These are phyloP conservation scores for Mesoligia furuncula DNA, from an alignment of 2,888 invertebrate species.

Conservation along the genomic window DNA sequence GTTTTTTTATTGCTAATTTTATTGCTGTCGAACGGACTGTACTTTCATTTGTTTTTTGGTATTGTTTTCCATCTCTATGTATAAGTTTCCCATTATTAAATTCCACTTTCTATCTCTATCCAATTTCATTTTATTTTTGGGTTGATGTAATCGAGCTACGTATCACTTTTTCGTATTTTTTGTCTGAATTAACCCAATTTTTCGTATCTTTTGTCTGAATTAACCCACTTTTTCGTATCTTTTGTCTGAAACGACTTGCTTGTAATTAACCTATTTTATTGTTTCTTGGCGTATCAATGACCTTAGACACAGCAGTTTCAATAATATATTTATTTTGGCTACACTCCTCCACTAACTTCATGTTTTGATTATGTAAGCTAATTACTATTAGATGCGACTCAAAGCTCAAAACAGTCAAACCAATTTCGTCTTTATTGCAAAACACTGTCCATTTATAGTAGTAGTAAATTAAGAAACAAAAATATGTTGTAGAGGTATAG, in stretches of 20 bases:
- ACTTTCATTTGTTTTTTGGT: background rate
- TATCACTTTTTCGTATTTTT: background rate
- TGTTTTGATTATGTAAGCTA: conserved; percentile 19
- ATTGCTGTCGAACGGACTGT: background rate
- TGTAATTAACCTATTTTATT: conserved; percentile 1
- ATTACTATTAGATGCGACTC: too few relatives aligned
- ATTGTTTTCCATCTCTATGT: background rate
- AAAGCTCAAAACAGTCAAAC: background rate
- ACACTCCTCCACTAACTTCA: background rate
- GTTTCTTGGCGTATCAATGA: background rate
- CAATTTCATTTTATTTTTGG: background rate
- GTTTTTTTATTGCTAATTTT: background rate
- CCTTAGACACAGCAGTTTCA: conserved; percentile 4
- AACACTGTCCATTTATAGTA: too few relatives aligned
- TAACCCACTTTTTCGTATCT: too few relatives aligned
- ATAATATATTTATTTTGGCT: background rate
- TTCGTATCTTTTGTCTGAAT: background rate
- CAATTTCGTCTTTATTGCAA: background rate
- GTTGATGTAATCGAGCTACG: too few relatives aligned
- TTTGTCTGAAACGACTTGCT: background rate
- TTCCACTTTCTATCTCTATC: background rate
- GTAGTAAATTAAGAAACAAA: too few relatives aligned
- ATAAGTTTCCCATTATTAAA: background rate
- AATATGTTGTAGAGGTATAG: too few relatives aligned
- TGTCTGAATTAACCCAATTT: too few relatives aligned